A percentile compares a stretch with the other conserved stretches of the same genome.
phyloP scores from a whole-genome alignment of 2,888 invertebrate genomes.

The Nowickia ferox region DNA sequence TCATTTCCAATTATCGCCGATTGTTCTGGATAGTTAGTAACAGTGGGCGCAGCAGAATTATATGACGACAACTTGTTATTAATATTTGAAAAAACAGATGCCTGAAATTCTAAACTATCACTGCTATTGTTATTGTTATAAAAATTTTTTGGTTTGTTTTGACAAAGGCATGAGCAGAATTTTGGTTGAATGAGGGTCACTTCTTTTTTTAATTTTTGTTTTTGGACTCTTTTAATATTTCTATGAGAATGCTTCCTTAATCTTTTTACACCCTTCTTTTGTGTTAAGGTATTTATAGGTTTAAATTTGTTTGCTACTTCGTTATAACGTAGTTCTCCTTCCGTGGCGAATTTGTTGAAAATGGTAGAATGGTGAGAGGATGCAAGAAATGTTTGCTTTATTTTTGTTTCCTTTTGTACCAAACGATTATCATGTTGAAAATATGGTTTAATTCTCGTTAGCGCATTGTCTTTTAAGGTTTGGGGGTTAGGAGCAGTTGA shows the following conservation, averaged over 20 bases:
- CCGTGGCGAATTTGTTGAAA: conserved; percentile 59
- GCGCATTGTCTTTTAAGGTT: conserved; percentile 70
- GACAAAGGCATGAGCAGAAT: conserved; percentile 57
- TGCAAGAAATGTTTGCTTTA: conserved; percentile 29
- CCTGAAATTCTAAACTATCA: conserved; percentile 20
- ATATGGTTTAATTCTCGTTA: conserved; percentile 78
- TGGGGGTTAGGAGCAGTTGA: conserved; percentile 60
- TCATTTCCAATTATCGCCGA: conserved; percentile 28
- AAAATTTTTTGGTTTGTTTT: conserved; percentile 24
- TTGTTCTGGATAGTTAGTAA: not conserved
- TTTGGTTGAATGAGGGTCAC: conserved; percentile 35
- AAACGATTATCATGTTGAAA: conserved; percentile 81
- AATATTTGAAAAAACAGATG: conserved; percentile 34
- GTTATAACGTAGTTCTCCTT: conserved; percentile 75
- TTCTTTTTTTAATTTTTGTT: conserved; percentile 21
- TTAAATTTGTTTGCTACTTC: conserved; percentile 81
- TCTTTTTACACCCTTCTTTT: conserved; percentile 33
- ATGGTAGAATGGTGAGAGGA: conserved; percentile 19
- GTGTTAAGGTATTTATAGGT: conserved; percentile 75
- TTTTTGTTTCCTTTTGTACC: conserved; percentile 49
- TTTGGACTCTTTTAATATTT: conserved; percentile 47
- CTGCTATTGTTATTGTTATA: conserved; percentile 6
- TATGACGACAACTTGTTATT: conserved; percentile 38
- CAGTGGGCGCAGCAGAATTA: conserved; percentile 1
- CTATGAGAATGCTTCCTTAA: conserved; percentile 40